Base-by-base conservation (phyloP, 1,140 invertebrate species). In the Acromyrmex heyeri region DNA sequence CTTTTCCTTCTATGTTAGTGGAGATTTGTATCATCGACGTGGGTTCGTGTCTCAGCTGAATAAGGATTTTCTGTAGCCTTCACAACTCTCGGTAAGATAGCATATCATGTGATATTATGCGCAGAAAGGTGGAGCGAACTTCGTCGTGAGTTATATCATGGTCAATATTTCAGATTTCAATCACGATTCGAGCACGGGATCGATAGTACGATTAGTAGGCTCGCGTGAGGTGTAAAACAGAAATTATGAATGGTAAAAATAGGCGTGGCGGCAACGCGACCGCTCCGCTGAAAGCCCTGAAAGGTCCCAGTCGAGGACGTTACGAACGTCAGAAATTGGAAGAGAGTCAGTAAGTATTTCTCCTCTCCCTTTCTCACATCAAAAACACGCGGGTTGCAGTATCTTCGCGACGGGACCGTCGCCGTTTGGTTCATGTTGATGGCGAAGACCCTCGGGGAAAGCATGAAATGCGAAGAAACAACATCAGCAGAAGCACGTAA, bases 401-500 rank as follows among this genome's bases (percentile, higher is more conserved):
- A 6, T 53, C 30, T 24, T 50, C 8, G 38, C 14, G 18, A 24
- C 21, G 53, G 38, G 21, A 10, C 38, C 21, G 50, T 70, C 65
- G 44, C 38, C 27, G 34, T 48, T 57, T 14, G 69, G 3, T 18
- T 75, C 12, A 50, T 24, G 24, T 73, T 73, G 53, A 87, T 77
- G 44, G 61, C 61, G 72, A 30, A 65, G 57, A 86, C 50, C 16
- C 73, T 44, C 50, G 12, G 65, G 65, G 78, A 57, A 91, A 88
- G 85, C 87, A 91, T 91, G 90, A 91, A 62, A 91, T 91, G 90
- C 89, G 86, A 90, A 88, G 85, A 38, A 91, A 88, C 62, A 85
- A 88, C 62, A 85, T 61, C 48, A 91, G 81, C 55, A 87, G 61
- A 6, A 87, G 61, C 62, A 83, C 77, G 90, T 91, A 78, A 50